Evolutionary conservation across 2,888 invertebrate species (phyloP).

Genomic region (Pantelozetes paolii): DNA sequence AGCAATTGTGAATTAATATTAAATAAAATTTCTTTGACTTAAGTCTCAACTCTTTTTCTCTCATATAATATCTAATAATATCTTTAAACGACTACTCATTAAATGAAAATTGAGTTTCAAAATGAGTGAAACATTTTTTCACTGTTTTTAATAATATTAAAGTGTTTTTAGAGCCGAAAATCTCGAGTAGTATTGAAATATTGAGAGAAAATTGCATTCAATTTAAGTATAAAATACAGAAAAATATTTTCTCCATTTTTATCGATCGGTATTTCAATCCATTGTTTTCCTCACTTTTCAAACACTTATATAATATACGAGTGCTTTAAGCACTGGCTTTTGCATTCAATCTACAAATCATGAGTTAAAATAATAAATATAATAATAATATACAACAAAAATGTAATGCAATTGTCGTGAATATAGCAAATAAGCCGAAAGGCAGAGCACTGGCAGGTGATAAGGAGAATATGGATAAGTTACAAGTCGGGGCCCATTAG

Average conservation of each 20-base stretch:
- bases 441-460: constrained; percentile 26
- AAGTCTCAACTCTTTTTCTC: too few relatives aligned
- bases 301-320: too few relatives aligned
- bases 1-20: not conserved
- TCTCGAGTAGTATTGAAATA: too few relatives aligned
- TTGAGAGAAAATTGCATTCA: too few relatives aligned
- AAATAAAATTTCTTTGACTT: too few relatives aligned
- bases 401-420: constrained; percentile 6
- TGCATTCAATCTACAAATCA: not conserved
- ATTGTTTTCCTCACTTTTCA: not conserved
- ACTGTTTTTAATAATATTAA: too few relatives aligned
- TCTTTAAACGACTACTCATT: constrained; percentile 11
- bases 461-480: constrained; percentile 16
- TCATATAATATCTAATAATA: too few relatives aligned
- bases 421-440: constrained; percentile 19
- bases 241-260: not conserved
- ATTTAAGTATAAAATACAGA: too few relatives aligned
- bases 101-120: not conserved
- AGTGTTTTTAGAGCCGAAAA: too few relatives aligned
- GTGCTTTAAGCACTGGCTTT: not conserved
- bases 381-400: not conserved
- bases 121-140: too few relatives aligned
- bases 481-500: constrained; percentile 31
- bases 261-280: not conserved
- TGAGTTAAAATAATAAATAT: constrained; percentile 4